These are phyloP conservation scores for Augiades crinisus DNA, from an alignment of 2,888 invertebrate genomes.

Conservation along the genomic window DNA sequence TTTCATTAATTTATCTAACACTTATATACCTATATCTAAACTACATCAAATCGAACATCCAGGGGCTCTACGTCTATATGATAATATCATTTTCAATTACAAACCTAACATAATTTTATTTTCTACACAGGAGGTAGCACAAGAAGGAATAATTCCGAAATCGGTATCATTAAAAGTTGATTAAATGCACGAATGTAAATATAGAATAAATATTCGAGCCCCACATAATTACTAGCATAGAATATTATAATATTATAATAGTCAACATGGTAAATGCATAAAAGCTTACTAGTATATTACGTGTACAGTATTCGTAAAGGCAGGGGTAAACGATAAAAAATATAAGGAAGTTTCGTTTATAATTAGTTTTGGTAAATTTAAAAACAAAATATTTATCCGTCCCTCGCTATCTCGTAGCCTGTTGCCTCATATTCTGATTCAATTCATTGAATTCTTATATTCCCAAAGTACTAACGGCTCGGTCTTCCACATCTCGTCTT, in stretches of 20 bases:
- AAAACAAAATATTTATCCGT: conserved; percentile 16
- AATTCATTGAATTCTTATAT: too few species aligned
- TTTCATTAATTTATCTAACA: conserved; percentile 55
- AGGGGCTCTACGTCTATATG: conserved; percentile 46
- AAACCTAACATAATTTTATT: conserved; percentile 34
- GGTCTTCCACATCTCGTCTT: conserved; percentile 47
- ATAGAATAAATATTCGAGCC: conserved; percentile 40
- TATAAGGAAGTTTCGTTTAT: conserved; percentile 52
- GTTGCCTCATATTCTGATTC: too few species aligned
- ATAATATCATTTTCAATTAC: conserved; percentile 40
- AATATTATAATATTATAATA: conserved; percentile 62
- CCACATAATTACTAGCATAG: conserved; percentile 46
- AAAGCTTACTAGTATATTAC: conserved; percentile 59
- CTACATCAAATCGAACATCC: conserved; percentile 67
- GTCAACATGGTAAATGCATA: conserved; percentile 79
- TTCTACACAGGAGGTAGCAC: conserved; percentile 43
- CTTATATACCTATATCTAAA: conserved; percentile 58
- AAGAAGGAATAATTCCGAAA: conserved; percentile 32
- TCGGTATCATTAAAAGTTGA: conserved; percentile 22
- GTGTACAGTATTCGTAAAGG: conserved; percentile 54
- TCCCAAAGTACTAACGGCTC: conserved; percentile 27
- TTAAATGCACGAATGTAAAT: conserved; percentile 36
- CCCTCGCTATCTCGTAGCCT: background rate
- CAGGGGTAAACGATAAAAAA: conserved; percentile 74
- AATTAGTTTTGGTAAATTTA: conserved; percentile 39